A percentile compares a stretch with the other conserved stretches of the same genome.
Evolutionary conservation across 2,113 vertebrate genomes (phyloP).

Genomic region (Elaphurus davidianus): DNA sequence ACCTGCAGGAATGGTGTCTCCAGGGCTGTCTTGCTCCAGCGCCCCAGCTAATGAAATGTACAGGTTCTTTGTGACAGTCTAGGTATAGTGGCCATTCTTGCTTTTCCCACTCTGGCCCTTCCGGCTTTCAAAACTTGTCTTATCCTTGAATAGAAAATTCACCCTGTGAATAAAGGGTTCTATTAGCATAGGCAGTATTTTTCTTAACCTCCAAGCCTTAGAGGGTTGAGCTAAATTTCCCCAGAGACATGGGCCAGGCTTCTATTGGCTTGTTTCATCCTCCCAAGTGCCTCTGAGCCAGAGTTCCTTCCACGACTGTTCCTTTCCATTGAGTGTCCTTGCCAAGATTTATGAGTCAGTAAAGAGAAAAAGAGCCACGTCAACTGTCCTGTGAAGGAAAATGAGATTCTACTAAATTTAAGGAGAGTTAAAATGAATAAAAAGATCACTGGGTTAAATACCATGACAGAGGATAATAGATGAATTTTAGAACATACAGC

Average conservation of each 20-base stretch:
- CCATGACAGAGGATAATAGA: slow-evolving; percentile 53
- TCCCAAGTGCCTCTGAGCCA: slow-evolving; percentile 34
- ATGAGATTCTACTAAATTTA: slow-evolving; percentile 71
- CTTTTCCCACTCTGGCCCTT: slow-evolving; percentile 2
- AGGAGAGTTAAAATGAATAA: slow-evolving; percentile 66
- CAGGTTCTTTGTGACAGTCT: not conserved
- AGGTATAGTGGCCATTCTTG: not conserved
- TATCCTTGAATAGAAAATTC: not conserved
- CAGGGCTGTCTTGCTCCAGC: not conserved
- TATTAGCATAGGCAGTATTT: not conserved
- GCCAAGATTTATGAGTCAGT: slow-evolving; percentile 69
- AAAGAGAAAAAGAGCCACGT: slow-evolving; percentile 57
- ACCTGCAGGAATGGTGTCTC: not conserved
- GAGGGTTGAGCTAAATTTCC: slow-evolving; percentile 33
- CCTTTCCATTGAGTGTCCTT: slow-evolving; percentile 53
- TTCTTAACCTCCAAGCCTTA: not conserved
- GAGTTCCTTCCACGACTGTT: not conserved
- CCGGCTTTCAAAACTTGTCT: not conserved
- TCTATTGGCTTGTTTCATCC: slow-evolving; percentile 14
- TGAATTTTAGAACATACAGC: slow-evolving; percentile 64
- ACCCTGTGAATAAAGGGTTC: not conserved
- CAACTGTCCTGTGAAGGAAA: slow-evolving; percentile 68
- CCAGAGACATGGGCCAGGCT: slow-evolving; percentile 2
- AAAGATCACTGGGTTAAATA: slow-evolving; percentile 72
- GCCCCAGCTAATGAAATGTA: not conserved